These are phyloP conservation scores for Galerucella nymphaeae DNA, from an alignment of 2,888 invertebrate species.

Conservation along the genomic window DNA sequence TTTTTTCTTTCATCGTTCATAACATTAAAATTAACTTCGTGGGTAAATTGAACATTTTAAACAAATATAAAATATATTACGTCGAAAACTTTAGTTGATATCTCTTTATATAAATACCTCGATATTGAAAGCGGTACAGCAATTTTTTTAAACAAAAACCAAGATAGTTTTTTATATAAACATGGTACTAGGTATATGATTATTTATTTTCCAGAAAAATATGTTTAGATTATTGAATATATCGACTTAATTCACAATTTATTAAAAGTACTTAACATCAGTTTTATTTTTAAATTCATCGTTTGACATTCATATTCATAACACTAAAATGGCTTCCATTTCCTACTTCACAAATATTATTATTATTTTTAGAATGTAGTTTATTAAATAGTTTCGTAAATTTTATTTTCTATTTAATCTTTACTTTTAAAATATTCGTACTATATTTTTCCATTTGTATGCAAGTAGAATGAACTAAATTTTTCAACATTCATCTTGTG, in stretches of 20 bases:
- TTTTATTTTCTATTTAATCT: background rate
- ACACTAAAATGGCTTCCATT: conserved; percentile 39
- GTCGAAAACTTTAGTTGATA: background rate
- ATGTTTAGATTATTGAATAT: background rate
- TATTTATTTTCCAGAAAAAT: background rate
- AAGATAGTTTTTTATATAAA: conserved; percentile 1
- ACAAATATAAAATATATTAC: background rate
- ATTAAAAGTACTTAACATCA: background rate
- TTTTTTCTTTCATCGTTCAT: background rate
- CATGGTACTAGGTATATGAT: background rate
- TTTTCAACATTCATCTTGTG: conserved; percentile 18
- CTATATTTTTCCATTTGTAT: background rate
- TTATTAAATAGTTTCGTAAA: background rate
- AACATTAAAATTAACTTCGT: background rate
- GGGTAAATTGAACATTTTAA: background rate
- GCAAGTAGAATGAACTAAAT: background rate
- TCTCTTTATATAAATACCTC: background rate
- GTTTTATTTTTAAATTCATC: conserved; percentile 12
- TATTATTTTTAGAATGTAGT: background rate
- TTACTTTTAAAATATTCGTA: background rate
- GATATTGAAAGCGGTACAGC: background rate
- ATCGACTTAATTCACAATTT: background rate
- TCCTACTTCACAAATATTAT: conserved; percentile 6
- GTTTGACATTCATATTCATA: conserved; percentile 15
- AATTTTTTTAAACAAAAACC: background rate